A percentile compares a stretch with the other conserved stretches of the same genome.
Evolutionary conservation across 1,140 invertebrate genomes (phyloP).

Genomic region (Macrostomum lignano): DNA sequence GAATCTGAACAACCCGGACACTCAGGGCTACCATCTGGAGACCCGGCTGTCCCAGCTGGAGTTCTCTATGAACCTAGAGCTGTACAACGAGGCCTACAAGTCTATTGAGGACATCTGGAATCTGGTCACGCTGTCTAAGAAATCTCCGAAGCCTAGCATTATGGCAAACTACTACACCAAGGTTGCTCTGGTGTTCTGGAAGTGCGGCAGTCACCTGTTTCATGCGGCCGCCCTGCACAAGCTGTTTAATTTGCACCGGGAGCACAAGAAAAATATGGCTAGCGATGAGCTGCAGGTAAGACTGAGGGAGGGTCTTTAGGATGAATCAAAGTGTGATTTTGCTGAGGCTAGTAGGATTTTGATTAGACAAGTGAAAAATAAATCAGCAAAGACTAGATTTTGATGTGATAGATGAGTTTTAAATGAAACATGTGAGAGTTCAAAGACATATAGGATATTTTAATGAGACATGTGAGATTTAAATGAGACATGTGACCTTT

Average conservation of each 20-base stretch:
- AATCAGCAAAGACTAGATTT: too few species aligned
- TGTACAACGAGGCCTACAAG: conserved; percentile 81
- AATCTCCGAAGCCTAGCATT: conserved; percentile 69
- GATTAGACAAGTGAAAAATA: too few species aligned
- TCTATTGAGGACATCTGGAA: conserved; percentile 88
- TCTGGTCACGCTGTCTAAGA: conserved; percentile 76
- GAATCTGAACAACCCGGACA: conserved; percentile 51
- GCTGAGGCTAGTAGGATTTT: too few species aligned
- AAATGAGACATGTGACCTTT: too few species aligned
- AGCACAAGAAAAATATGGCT: conserved; percentile 86
- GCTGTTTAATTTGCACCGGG: conserved; percentile 60
- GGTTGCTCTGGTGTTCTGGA: conserved; percentile 88
- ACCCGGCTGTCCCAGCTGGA: conserved; percentile 71
- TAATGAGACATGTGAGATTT: too few species aligned
- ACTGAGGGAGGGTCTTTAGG: too few species aligned
- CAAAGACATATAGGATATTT: too few species aligned
- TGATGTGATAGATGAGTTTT: too few species aligned
- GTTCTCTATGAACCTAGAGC: conserved; percentile 84
- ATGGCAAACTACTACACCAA: conserved; percentile 96
- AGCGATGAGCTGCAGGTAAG: conserved; percentile 57
- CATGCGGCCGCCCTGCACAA: conserved; percentile 83
- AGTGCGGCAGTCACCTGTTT: conserved; percentile 66
- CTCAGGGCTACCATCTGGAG: conserved; percentile 80
- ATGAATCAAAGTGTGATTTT: too few species aligned
- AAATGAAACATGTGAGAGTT: too few species aligned